Base-by-base conservation (phyloP, 2,113 vertebrate species). In the Phocoena sinus region DNA sequence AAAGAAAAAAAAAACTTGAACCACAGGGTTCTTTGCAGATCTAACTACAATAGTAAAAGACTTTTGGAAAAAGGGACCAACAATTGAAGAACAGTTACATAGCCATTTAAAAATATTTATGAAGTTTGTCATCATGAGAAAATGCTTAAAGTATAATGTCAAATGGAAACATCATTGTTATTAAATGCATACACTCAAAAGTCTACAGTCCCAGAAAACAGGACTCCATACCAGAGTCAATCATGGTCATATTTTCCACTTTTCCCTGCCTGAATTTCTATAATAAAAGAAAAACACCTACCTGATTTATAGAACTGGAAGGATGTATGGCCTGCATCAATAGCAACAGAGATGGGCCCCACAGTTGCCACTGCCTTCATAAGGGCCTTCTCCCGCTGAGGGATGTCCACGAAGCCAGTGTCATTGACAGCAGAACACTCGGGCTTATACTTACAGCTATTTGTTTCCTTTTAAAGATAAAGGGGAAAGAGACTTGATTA, bases 251-350 rank as follows among this genome's bases (percentile, higher is more conserved):
- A 4, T 65, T 90, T 44, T 56, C 38, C 15, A 74, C 47, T 44
- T 81, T 20, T 67, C 76, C 12, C 41, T 67, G 76, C 63, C 47
- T 71, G 28, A 67, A 91, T 81, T 88, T 76, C 31, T 28, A 13
- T 18, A 89, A 84, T n/a, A 38, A 44, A 74, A 56, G 88, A 76
- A 14, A 96, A 95, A 88, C 38, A 31, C 98, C 83, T 93, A 99
- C 99, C 99, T 68, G 99, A 99, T 8, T 99, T 98, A 97, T 99
- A 99, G 80, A 99, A 99, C 98, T 99, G 99, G 98, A 99, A 99
- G 0, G 99, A 99, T 28, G 97, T 70, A 47, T 99, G 99, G 5
- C 99, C 98, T 18, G 99, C 99, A 83, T 99, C 99, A 80, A 99
- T 99, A 88, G 99, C 99, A 1, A 99, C 99, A 68, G 99, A 99